Evolutionary conservation across 2,888 invertebrate genomes (phyloP).

Genomic region (Lamproptera curius): DNA sequence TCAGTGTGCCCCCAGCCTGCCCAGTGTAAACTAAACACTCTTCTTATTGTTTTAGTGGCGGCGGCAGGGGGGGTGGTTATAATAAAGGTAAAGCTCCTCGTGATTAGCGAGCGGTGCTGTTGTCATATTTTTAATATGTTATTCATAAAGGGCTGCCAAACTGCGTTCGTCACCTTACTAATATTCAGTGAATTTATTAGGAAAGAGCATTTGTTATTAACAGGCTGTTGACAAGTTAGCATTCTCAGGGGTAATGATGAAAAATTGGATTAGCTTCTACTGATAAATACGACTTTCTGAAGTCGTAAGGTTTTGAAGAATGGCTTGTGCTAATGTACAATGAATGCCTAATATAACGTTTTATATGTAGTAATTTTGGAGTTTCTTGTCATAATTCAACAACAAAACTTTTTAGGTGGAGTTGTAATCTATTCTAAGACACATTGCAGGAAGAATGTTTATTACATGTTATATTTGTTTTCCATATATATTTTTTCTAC

Average conservation of each 20-base stretch:
- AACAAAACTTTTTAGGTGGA: too few relatives aligned
- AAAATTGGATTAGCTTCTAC: background rate
- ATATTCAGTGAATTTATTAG: constrained; percentile 21
- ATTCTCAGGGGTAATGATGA: background rate
- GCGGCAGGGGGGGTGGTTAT: constrained; percentile 96
- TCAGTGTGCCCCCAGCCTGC: constrained; percentile 77
- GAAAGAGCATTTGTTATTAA: constrained; percentile 12
- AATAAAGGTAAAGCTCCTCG: constrained; percentile 96
- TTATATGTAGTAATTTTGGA: constrained; percentile 2
- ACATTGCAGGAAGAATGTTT: too few relatives aligned
- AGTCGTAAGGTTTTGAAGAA: too few relatives aligned
- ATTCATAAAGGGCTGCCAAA: constrained; percentile 74
- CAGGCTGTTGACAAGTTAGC: constrained; percentile 45
- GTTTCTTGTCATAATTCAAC: too few relatives aligned
- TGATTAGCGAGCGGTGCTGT: constrained; percentile 85
- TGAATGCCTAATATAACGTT: too few relatives aligned
- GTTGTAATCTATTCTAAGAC: too few relatives aligned
- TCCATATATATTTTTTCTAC: too few relatives aligned
- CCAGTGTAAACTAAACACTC: constrained; percentile 84
- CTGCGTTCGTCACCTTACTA: constrained; percentile 24
- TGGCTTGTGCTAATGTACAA: too few relatives aligned
- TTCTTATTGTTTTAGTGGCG: constrained; percentile 95
- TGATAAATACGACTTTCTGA: too few relatives aligned
- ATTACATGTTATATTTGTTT: too few relatives aligned
- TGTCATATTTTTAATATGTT: constrained; percentile 78